Percentiles rank a stretch among this genome's conserved stretches.
Evolutionary conservation across 2,797 vertebrate species (phyloP).

Genomic region (Gorsachius magnificus): DNA sequence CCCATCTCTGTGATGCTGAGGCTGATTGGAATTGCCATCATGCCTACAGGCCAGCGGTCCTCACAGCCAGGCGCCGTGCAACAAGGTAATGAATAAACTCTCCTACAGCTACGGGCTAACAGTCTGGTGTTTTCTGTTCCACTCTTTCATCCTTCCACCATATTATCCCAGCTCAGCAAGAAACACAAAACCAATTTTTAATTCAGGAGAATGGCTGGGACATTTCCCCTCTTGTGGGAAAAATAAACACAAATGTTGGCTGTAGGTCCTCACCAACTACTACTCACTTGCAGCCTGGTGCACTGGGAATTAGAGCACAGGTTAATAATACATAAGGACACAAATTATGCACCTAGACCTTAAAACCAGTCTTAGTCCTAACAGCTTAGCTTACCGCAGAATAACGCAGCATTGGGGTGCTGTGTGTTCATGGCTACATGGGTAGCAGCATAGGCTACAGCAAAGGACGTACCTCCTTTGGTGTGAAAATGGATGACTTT

Average conservation of each 20-base stretch:
- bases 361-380: background rate
- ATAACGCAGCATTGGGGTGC: background rate
- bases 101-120: background rate
- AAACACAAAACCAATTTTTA: background rate
- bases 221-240: background rate
- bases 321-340: background rate
- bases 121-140: background rate
- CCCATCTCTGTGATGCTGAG: background rate
- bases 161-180: background rate
- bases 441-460: background rate
- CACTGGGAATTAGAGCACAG: background rate
- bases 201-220: background rate
- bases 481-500: background rate
- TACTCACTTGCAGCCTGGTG: background rate
- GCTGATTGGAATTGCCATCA: fast-evolving
- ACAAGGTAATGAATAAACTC: background rate
- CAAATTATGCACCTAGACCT: background rate
- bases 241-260: background rate
- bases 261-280: background rate
- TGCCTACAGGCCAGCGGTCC: background rate
- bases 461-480: background rate
- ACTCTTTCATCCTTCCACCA: background rate
- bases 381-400: background rate
- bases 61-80: background rate
- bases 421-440: background rate